Evolutionary conservation across 2,888 invertebrate genomes (phyloP), one percentile per base, ranked within the genome.

Genomic region (Magallana nippona): DNA sequence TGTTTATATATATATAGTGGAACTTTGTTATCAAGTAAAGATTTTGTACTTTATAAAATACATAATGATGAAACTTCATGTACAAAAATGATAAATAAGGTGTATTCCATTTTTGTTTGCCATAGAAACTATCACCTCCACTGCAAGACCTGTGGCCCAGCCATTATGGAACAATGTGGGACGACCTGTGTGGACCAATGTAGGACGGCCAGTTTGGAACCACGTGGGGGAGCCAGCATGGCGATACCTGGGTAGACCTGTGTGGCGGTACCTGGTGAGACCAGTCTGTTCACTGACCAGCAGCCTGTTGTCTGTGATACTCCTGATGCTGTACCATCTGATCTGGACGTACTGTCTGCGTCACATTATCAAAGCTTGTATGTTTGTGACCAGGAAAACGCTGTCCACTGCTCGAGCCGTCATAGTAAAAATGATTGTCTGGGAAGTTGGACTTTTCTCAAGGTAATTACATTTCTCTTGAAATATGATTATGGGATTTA

Each of bases 61-160:
- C 5, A 44, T 8, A 8, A 5, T 44, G 44, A 44, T 44, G 44
- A 44, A 44, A 44, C 44, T 5, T 44, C 44, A 44, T 44, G 44
- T 44, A 8, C 44, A 44, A 44, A 44, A 44, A 0, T 44, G 44
- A 8, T 44, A 44, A 8, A 8, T 44, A 44, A 44, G 8, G 44
- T 44, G 44, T 44, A 8, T 44, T 44, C 44, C 5, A 44, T 44
- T 44, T 44, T 44, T 60, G 27, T 27, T 56, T 60, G 56, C 88
- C 88, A 56, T 83, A 90, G 90, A 90, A 83, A 86, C 88, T 0
- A 82, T 90, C n/a, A 81, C 86, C 10, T 86, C 82, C 15, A 62
- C 87, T 10, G 80, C 86, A 15, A 85, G 86, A 13, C 88, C 89
- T 22, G 80, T 88, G 0, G 62, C 86, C 10, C 78, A 79, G 81